Base-by-base conservation (phyloP, 1,140 invertebrate genomes). In the Neuroterus valhalla region DNA sequence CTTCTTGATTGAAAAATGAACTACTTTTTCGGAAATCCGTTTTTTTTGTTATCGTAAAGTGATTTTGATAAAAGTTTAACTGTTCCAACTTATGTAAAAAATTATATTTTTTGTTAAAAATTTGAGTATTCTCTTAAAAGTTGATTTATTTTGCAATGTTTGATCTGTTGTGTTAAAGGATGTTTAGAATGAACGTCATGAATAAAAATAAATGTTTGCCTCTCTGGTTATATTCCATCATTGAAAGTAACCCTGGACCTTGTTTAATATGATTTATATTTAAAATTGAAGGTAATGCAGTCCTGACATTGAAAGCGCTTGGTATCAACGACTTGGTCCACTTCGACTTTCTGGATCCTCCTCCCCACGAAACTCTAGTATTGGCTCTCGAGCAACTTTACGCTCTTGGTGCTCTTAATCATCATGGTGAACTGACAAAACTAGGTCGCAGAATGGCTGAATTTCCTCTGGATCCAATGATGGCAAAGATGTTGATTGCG, bases 291-390 rank as follows among this genome's bases (percentile, higher is more conserved):
- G 87, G 98, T 26, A 99, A 99, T 91, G 98, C 98, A 11, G 98
- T 99, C 2, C 91, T 99, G 0, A 96, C 98, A 83, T 91, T 99
- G 1, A 99, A 99, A 90, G 98, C 98, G 14, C 91, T 99, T 10
- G 98, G 98, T 2, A 99, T 99, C 68, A 97, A 99, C 88, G 98
- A 99, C 91, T 90, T 99, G 10, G 94, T 99, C 14, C 96, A 99
- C 90, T 99, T 99, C 92, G 98, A 99, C 89, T 99, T 99, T 85
- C 89, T 99, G 77, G 99, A 99, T 92, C 98, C 98, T 15, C 99
- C 99, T 4, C 98, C 98, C 0, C 96, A 98, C 86, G 98, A 99
- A 91, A 98, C 98, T 1, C 89, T 99, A 31, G 96, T 97, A 4
- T 89, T 99, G 74, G 99, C 99, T 3, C 90, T 99, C 68, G 99